Evolutionary conservation across 2,888 invertebrate genomes (phyloP).

Genomic region (Zhuqinia jingwanae): DNA sequence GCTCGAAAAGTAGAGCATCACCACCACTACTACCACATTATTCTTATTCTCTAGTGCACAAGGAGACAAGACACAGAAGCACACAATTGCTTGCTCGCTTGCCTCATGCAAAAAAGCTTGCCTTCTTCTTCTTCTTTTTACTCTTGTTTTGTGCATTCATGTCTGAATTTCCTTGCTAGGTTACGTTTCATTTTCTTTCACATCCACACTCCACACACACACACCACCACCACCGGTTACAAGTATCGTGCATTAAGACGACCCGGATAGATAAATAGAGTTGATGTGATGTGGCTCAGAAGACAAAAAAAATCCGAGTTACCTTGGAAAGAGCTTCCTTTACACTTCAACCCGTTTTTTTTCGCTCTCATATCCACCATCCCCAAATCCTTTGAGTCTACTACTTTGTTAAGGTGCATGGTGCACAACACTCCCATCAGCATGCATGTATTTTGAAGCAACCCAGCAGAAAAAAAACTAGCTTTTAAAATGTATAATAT

Average conservation of each 20-base stretch:
- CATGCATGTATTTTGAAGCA: no score
- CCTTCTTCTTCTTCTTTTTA: neutral
- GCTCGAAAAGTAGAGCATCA: constrained; percentile 59
- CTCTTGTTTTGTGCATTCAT: constrained; percentile 32
- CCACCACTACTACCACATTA: constrained; percentile 22
- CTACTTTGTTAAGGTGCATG: no score
- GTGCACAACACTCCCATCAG: no score
- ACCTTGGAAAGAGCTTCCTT: neutral
- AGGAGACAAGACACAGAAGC: constrained; percentile 10
- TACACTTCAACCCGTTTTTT: neutral
- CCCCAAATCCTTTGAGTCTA: no score
- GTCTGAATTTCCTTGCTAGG: neutral
- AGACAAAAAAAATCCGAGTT: neutral
- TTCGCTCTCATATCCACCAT: no score
- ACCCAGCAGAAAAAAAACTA: no score
- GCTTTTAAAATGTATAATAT: no score
- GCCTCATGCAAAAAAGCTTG: constrained; percentile 15
- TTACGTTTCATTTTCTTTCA: neutral
- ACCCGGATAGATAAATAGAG: constrained; percentile 36
- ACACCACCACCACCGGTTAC: constrained; percentile 9
- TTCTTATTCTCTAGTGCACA: constrained; percentile 42
- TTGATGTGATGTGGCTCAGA: constrained; percentile 23
- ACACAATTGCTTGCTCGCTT: neutral
- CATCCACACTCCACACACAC: no score
- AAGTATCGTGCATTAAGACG: constrained; percentile 43